Conservation (phyloP, 1,140 invertebrate genomes). For the Trachymyrmex cornetzi region DNA sequence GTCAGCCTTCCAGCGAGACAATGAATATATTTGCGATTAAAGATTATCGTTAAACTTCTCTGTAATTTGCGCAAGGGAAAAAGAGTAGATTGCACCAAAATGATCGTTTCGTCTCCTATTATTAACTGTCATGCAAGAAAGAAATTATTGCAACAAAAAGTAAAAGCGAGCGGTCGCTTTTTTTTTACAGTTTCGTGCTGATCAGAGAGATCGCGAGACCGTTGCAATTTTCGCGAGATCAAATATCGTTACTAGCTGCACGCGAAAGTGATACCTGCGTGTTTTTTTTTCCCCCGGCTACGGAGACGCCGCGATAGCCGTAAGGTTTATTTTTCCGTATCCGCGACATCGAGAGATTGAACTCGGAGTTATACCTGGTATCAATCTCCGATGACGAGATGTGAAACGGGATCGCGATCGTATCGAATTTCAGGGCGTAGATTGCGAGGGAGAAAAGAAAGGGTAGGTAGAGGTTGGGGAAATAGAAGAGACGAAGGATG, state of each 20-base stretch:
- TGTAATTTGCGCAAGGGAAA: background rate
- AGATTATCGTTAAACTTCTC: background rate
- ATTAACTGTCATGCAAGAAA: background rate
- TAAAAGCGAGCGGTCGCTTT: background rate
- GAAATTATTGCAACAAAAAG: background rate
- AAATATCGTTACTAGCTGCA: slow-evolving; percentile 21
- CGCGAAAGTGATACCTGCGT: slow-evolving; percentile 9
- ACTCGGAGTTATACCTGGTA: slow-evolving; percentile 32
- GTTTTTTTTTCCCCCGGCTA: background rate
- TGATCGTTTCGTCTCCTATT: background rate
- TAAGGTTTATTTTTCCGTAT: slow-evolving; percentile 39
- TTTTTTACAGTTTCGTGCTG: slow-evolving; percentile 1
- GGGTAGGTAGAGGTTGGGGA: background rate
- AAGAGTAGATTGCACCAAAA: background rate
- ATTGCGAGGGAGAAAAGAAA: background rate
- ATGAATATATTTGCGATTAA: background rate
- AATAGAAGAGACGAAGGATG: background rate
- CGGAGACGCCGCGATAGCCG: background rate
- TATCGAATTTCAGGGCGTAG: slow-evolving; percentile 33
- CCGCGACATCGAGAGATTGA: slow-evolving; percentile 32
- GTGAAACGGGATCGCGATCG: slow-evolving; percentile 39
- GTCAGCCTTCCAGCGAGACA: background rate
- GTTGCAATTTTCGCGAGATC: slow-evolving; percentile 14
- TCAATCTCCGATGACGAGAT: slow-evolving; percentile 54
- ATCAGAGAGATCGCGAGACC: background rate